These are phyloP conservation scores for Trypoxylus dichotomus DNA, from an alignment of 1,140 invertebrate genomes.

Conservation along the genomic window DNA sequence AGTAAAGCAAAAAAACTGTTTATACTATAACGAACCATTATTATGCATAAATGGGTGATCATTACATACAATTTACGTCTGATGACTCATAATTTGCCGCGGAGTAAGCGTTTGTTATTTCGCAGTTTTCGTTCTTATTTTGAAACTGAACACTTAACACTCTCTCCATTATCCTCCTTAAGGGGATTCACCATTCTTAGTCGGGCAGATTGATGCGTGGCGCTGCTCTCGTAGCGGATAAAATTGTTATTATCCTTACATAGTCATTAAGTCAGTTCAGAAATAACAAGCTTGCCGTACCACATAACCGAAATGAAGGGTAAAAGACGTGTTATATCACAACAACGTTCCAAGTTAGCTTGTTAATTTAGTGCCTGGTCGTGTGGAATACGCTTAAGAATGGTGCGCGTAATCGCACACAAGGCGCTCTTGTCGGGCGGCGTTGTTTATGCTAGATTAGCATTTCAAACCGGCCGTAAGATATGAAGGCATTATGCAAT, in stretches of 20 bases:
- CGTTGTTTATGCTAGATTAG: neutral
- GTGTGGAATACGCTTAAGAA: neutral
- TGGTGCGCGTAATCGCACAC: neutral
- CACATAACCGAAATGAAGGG: neutral
- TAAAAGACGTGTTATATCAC: neutral
- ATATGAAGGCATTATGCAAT: too few relatives aligned
- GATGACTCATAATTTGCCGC: neutral
- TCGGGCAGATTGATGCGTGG: neutral
- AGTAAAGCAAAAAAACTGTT: neutral
- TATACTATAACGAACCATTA: neutral
- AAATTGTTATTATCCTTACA: neutral
- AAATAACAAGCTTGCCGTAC: neutral
- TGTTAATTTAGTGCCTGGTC: neutral
- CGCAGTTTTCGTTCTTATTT: neutral
- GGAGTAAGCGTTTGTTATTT: neutral
- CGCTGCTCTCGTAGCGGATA: neutral
- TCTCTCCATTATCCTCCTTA: neutral
- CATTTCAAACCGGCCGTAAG: neutral
- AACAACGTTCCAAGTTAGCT: neutral
- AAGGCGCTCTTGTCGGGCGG: neutral
- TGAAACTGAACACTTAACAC: neutral
- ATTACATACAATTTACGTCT: neutral
- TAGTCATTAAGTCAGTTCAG: neutral
- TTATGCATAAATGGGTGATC: neutral
- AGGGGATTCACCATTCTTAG: neutral